Evolutionary conservation across 2,113 vertebrate genomes (phyloP), one percentile per base, ranked within the genome.

Genomic region (Petromus typicus): DNA sequence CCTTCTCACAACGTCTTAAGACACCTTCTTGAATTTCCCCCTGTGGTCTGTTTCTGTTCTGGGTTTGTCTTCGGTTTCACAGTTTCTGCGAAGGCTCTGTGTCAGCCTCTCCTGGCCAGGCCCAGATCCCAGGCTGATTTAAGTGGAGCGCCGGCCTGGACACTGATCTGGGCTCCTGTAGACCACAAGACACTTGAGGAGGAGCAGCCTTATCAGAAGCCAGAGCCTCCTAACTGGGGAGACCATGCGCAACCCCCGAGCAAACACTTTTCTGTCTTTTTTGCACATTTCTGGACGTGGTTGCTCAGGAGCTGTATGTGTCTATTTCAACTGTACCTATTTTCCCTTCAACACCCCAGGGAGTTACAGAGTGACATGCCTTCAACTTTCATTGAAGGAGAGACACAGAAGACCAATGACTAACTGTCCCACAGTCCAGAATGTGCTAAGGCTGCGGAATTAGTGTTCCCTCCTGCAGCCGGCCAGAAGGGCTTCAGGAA

Each of bases 361-460:
- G 84, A 90, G 59, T 96, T 96, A 94, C 66, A 89, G 27, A 89
- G 85, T 96, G 93, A 43, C 90, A 32, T 48, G 79, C 61, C 79
- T 96, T 98, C 83, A 95, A 76, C 48, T 25, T 84, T 92, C 67
- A 63, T 95, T 96, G 95, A 97, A 96, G 96, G 87, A 83, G 90
- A 0, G 90, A 75, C n/a, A 84, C 67, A 96, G 96, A 98, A 97
- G 63, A 25, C 63, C 75, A 92, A 17, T 90, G 93, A 14, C 67
- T 45, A 71, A 92, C 51, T 37, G 1, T 40, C 66, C 89, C 91
- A 20, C 14, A 94, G 66, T n/a, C 89, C 93, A 66, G 45, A 95
- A 90, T 90, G 27, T 73, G 18, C 84, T 89, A 2, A 75, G 64
- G 96, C 93, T 64, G 8, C 3, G 88, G 93, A 82, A 56, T 14